Evolutionary conservation across 2,797 vertebrate genomes (phyloP).

Genomic region (Pterois miles): DNA sequence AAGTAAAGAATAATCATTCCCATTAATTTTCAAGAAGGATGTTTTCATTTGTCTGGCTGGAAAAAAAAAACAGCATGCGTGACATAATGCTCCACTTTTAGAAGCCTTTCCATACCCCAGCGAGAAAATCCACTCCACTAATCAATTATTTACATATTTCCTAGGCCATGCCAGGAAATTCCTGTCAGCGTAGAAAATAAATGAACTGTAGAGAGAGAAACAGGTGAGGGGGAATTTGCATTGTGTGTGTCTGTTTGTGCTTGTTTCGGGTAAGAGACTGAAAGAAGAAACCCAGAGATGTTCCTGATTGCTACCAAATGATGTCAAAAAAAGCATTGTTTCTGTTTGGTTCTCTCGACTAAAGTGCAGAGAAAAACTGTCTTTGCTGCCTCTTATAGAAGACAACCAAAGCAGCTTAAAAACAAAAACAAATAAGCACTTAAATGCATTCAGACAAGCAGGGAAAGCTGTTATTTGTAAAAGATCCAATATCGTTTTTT

Average conservation of each 20-base stretch:
- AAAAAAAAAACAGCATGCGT: background rate
- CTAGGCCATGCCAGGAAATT: conserved; percentile 17
- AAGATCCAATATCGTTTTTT: background rate
- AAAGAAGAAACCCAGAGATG: background rate
- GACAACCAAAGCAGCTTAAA: background rate
- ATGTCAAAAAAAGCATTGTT: background rate
- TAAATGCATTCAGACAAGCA: background rate
- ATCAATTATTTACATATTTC: conserved; percentile 50
- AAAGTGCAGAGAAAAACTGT: background rate
- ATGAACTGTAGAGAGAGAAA: conserved; percentile 19
- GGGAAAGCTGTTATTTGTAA: background rate
- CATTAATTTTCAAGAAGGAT: background rate
- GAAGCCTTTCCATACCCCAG: conserved; percentile 22
- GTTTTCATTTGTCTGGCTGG: background rate
- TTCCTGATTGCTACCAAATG: background rate
- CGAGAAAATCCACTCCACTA: conserved; percentile 40
- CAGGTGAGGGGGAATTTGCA: background rate
- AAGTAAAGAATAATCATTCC: background rate
- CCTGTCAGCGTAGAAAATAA: conserved; percentile 13
- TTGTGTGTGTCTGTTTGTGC: background rate
- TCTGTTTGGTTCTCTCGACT: background rate
- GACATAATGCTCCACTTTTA: conserved; percentile 4
- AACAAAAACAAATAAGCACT: background rate
- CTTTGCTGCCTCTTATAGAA: background rate
- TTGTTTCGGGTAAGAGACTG: background rate